phyloP scores from a whole-genome alignment of 2,113 vertebrate genomes.

The Chitala chitala region DNA sequence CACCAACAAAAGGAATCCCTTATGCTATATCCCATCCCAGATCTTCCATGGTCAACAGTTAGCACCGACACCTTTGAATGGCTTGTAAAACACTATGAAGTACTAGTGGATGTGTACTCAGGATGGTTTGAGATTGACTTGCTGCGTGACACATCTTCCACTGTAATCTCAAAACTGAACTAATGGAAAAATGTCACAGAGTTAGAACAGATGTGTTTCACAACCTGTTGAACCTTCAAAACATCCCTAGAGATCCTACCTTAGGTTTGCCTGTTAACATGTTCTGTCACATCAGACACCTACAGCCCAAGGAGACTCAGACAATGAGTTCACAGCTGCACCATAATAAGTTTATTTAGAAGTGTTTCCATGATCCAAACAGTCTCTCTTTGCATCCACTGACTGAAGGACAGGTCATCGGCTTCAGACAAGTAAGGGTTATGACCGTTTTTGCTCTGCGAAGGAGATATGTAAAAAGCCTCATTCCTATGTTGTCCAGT shows the following conservation, averaged over 20 bases:
- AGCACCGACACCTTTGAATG: conserved; percentile 25
- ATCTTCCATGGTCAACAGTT: conserved; percentile 20
- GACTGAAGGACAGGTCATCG: background rate
- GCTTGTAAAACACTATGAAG: conserved; percentile 13
- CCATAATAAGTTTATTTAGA: no score
- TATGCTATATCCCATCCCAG: background rate
- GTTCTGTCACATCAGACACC: no score
- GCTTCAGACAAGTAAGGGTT: conserved; percentile 9
- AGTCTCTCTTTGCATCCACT: background rate
- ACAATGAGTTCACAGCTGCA: background rate
- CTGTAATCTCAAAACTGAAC: conserved; percentile 18
- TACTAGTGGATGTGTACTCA: conserved; percentile 19
- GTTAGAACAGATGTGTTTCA: no score
- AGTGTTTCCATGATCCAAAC: background rate
- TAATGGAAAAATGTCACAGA: no score
- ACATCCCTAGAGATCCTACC: no score
- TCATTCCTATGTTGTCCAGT: conserved; percentile 9
- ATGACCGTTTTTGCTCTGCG: background rate
- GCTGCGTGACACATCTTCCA: background rate
- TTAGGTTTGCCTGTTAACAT: no score
- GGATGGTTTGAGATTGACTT: conserved; percentile 26
- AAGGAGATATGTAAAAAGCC: conserved; percentile 19
- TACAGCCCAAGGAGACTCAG: background rate
- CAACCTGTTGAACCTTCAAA: no score
- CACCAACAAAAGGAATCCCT: conserved; percentile 21